phyloP scores from a whole-genome alignment of 2,113 vertebrate species.

The Psephotus haematonotus region DNA sequence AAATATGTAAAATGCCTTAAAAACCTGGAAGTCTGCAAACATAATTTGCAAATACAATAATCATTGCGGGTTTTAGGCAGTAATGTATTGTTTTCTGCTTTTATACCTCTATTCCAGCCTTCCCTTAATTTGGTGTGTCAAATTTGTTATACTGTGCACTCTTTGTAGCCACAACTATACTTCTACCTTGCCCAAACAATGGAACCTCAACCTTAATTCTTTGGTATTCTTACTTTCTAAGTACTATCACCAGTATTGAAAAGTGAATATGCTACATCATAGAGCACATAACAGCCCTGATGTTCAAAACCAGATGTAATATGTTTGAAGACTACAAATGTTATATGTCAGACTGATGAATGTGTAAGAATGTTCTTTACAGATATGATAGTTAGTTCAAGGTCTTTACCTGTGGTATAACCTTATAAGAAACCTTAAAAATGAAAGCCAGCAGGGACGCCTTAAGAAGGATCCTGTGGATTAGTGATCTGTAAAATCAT shows the following conservation, averaged over 20 bases:
- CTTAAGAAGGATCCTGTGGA: constrained; percentile 13
- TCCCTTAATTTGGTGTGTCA: neutral
- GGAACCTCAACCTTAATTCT: neutral
- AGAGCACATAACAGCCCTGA: neutral
- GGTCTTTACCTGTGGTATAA: neutral
- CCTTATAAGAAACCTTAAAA: constrained; percentile 4
- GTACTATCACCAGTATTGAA: neutral
- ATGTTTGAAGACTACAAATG: neutral
- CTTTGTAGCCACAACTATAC: neutral
- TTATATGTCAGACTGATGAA: neutral
- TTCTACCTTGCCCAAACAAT: neutral
- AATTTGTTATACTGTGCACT: neutral
- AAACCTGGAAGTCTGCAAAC: neutral
- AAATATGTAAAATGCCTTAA: neutral
- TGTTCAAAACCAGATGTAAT: neutral
- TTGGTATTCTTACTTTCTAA: neutral
- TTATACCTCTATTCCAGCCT: neutral
- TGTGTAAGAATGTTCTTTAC: neutral
- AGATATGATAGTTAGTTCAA: neutral
- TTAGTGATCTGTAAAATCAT: constrained; percentile 2
- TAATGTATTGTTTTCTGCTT: neutral
- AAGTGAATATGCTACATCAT: accelerated
- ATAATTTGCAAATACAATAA: neutral
- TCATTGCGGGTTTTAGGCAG: neutral
- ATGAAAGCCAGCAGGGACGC: neutral